Evolutionary conservation across 2,113 vertebrate species (phyloP).

Genomic region (Mobula hypostoma): DNA sequence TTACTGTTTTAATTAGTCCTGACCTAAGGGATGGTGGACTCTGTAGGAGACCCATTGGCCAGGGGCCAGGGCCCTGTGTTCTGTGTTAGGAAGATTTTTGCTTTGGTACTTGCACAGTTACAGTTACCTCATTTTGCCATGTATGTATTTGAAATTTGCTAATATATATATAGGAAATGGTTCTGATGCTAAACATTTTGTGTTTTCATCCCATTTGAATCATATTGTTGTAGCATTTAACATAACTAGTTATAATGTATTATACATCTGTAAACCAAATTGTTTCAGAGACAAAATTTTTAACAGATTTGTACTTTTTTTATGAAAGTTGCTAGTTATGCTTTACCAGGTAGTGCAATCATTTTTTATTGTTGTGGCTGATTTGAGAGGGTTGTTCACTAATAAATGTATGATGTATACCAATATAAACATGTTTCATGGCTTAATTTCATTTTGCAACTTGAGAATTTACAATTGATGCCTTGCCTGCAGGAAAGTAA

Average conservation of each 20-base stretch:
- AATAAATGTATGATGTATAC: constrained; percentile 99
- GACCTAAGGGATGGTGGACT: constrained; percentile 64
- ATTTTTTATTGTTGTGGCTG: constrained; percentile 99
- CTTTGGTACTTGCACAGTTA: constrained; percentile 99
- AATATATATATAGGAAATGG: constrained; percentile 97
- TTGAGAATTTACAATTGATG: neutral
- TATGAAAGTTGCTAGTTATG: constrained; percentile 99
- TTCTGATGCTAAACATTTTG: constrained; percentile 95
- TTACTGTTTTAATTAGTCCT: constrained; percentile 87
- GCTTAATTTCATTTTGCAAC: neutral
- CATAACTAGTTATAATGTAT: constrained; percentile 98
- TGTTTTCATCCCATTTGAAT: constrained; percentile 97
- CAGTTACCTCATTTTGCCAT: constrained; percentile 99
- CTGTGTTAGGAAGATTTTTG: constrained; percentile 90
- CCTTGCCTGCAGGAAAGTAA: neutral
- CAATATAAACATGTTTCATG: constrained; percentile 49
- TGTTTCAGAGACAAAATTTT: constrained; percentile 74
- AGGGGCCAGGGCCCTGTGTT: constrained; percentile 83
- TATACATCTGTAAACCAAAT: constrained; percentile 99
- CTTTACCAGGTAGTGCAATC: constrained; percentile 99
- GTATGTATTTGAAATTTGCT: constrained; percentile 98
- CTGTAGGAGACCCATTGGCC: constrained; percentile 68
- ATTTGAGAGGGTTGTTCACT: constrained; percentile 99
- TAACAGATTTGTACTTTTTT: constrained; percentile 99
- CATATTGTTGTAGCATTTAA: constrained; percentile 99